A percentile compares a stretch with the other conserved stretches of the same genome.
phyloP scores from a whole-genome alignment of 2,113 vertebrate genomes.

The Salminus brasiliensis region DNA sequence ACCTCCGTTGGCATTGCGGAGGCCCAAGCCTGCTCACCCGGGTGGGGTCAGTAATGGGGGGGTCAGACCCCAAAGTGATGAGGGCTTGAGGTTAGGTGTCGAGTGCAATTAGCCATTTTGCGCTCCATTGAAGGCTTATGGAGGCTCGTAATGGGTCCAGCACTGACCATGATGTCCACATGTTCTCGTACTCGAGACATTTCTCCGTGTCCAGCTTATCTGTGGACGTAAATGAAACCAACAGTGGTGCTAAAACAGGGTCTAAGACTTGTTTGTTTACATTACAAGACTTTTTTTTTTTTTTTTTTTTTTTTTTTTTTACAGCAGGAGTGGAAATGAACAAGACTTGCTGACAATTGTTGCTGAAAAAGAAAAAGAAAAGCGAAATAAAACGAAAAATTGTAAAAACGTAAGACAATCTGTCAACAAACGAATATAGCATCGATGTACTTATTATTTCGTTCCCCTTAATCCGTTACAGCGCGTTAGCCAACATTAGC shows the following conservation, averaged over 20 bases:
- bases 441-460: background rate
- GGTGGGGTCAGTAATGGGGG: conserved; percentile 61
- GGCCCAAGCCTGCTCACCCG: conserved; percentile 58
- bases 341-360: background rate
- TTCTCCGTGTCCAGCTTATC: background rate
- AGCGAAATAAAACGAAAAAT: too few species aligned
- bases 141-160: conserved; percentile 67
- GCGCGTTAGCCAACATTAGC: conserved; percentile 8
- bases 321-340: background rate
- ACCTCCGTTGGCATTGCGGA: conserved; percentile 71
- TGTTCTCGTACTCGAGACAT: background rate
- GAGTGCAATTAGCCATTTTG: conserved; percentile 79
- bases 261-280: background rate
- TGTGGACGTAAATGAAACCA: background rate
- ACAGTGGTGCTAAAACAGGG: background rate
- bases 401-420: background rate
- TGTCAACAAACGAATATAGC: background rate
- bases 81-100: conserved; percentile 71
- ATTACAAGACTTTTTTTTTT: too few species aligned
- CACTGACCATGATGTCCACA: conserved; percentile 45
- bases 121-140: conserved; percentile 73
- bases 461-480: conserved; percentile 2
- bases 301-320: too few species aligned
- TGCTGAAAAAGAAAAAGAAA: background rate
- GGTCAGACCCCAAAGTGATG: conserved; percentile 58